Conservation (phyloP, 2,888 invertebrate species). For the Macrophya alboannulata region DNA sequence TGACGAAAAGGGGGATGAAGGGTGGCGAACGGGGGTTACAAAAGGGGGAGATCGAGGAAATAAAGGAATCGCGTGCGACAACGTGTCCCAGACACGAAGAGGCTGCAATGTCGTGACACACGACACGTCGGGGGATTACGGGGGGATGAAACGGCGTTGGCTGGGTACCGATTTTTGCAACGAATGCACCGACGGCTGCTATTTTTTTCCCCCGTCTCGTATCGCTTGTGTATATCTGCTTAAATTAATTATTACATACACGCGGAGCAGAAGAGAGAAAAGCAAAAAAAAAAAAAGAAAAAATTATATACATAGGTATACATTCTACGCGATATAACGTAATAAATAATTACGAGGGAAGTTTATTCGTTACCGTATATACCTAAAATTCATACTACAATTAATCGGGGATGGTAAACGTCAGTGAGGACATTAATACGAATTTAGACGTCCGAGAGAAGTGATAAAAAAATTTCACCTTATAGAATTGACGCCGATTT, state of each 20-base stretch:
- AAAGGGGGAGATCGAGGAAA: slow-evolving; percentile 55
- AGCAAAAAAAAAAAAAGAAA: too few species aligned
- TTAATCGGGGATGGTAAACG: background rate
- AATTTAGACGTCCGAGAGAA: background rate
- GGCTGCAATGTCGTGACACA: slow-evolving; percentile 25
- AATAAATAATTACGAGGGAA: background rate
- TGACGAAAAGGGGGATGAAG: slow-evolving; percentile 23
- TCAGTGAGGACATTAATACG: slow-evolving; percentile 40
- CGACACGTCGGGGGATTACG: background rate
- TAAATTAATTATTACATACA: slow-evolving; percentile 10
- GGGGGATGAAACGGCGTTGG: background rate
- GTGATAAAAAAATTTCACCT: slow-evolving; percentile 33
- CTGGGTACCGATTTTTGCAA: background rate
- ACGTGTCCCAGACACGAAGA: slow-evolving; percentile 44
- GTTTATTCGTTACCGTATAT: background rate
- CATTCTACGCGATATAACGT: too few species aligned
- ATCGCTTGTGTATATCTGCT: background rate
- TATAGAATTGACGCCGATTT: slow-evolving; percentile 14
- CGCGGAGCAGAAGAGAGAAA: background rate
- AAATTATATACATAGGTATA: too few species aligned
- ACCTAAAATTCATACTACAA: background rate
- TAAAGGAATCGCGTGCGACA: slow-evolving; percentile 64
- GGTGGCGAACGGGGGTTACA: background rate
- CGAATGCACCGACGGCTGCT: slow-evolving; percentile 3
- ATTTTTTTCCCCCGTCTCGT: background rate